Conservation (phyloP, 2,113 vertebrate genomes). For the Pantherophis guttatus region DNA sequence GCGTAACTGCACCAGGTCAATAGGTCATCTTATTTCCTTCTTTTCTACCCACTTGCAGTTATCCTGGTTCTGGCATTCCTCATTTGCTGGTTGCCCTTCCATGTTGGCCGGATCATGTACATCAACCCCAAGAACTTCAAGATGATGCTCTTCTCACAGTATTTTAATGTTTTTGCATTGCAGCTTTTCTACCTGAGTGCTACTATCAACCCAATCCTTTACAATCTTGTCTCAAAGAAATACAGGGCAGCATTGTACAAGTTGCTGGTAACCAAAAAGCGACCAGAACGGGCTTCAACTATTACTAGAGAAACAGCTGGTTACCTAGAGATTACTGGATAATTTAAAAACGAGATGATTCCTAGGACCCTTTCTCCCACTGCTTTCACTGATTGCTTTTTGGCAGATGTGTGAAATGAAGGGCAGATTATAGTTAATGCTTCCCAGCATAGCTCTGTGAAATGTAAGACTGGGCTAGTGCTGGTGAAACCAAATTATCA, state of each 20-base stretch:
- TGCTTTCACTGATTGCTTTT: neutral
- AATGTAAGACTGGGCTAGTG: neutral
- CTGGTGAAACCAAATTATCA: neutral
- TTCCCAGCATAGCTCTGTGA: neutral
- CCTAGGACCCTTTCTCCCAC: neutral
- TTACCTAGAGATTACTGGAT: conserved; percentile 62
- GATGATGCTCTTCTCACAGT: conserved; percentile 79
- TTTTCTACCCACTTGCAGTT: conserved; percentile 66
- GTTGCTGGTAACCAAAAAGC: conserved; percentile 66
- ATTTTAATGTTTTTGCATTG: conserved; percentile 85
- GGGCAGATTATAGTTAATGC: neutral
- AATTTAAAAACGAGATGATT: conserved; percentile 20
- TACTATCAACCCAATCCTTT: conserved; percentile 86
- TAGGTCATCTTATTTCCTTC: neutral
- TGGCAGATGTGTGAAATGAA: neutral
- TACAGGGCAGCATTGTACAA: conserved; percentile 77
- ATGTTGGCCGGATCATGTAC: conserved; percentile 83
- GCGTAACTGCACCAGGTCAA: neutral
- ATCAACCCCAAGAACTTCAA: conserved; percentile 70
- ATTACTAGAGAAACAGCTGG: conserved; percentile 46
- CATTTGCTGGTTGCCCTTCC: conserved; percentile 87
- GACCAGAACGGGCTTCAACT: conserved; percentile 52
- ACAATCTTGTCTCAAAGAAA: conserved; percentile 84
- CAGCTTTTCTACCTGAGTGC: conserved; percentile 87
- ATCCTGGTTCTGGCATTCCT: conserved; percentile 84